A percentile compares a stretch with the other conserved stretches of the same genome.
Conservation (phyloP, 1,140 invertebrate genomes). For the Brachionus calyciflorus region DNA sequence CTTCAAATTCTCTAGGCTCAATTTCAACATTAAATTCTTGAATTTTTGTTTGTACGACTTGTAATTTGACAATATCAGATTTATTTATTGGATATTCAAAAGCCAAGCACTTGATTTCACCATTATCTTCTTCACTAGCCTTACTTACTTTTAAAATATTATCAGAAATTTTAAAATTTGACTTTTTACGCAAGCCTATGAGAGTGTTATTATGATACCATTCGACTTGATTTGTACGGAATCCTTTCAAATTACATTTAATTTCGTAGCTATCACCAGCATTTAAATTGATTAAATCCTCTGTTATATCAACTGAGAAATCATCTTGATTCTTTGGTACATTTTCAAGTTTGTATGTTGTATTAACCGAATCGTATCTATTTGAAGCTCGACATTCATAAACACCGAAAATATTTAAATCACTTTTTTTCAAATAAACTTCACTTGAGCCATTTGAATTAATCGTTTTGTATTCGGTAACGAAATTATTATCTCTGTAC, state of each 20-base stretch:
- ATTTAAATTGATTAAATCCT: background rate
- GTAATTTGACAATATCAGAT: background rate
- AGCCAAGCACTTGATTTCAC: background rate
- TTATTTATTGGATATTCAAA: background rate
- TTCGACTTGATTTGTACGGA: background rate
- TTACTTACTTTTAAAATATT: background rate
- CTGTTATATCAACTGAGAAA: background rate
- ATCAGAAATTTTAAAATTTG: background rate
- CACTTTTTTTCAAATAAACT: background rate
- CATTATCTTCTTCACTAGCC: background rate
- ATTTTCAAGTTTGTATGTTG: background rate
- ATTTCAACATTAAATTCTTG: background rate
- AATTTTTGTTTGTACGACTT: background rate
- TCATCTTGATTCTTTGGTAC: background rate
- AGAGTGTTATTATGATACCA: background rate
- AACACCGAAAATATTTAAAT: background rate
- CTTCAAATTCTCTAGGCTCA: background rate
- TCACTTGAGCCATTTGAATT: background rate
- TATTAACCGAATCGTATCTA: background rate
- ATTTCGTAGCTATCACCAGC: background rate
- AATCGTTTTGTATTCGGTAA: background rate
- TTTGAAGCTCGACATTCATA: background rate
- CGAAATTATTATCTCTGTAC: background rate
- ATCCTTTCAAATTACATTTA: background rate
- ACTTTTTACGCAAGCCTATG: background rate